Base-by-base conservation (phyloP, 2,797 vertebrate species). In the Pangasius djambal region DNA sequence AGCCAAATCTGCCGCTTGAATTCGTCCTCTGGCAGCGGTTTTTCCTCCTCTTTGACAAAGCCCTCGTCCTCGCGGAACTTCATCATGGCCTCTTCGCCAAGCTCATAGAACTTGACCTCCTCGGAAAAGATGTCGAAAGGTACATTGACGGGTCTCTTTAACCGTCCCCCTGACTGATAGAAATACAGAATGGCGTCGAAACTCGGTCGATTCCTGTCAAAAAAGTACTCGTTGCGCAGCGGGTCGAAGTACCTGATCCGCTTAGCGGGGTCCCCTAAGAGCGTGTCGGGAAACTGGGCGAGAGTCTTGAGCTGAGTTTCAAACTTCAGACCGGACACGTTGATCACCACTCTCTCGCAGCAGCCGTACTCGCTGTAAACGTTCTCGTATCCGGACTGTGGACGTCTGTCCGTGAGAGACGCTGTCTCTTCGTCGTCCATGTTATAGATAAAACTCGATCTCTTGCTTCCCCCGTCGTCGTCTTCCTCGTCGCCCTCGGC, bases 181-280 rank as follows among this genome's bases (percentile, higher is more conserved):
- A 97, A 99, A 94, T 99, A 99, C 0, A 99, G 96, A 94, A 99
- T 99, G 90, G 98, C 98, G 89, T 99, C 99, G 79, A 99, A 99
- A 93, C 99, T 99, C 37, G 98, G 98, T 15, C 99, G 95, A 93
- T 99, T 99, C 90, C 99, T 94, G 89, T 99, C 98, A 86, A 99
- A 99, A 92, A 99, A 99, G 94, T 99, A 99, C 89, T 99, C 98
- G 6, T 99, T 99, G 90, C 99, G 96, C 91, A 99, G 96, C 83
- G 99, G 99, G 94, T 99, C 98, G 86, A 99, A 99, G 95, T 99
- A 99, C 87, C 98, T 96, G 93, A 97, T 98, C 82, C 99, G 94
- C 93, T 98, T 98, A 48, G 97, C 97, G 0, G 98, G 98, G 90
- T 99, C 98, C 9, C 99, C 98, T 93, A 99, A 92, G 88, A 99